phyloP scores from a whole-genome alignment of 2,113 vertebrate species.

The Numenius arquata region DNA sequence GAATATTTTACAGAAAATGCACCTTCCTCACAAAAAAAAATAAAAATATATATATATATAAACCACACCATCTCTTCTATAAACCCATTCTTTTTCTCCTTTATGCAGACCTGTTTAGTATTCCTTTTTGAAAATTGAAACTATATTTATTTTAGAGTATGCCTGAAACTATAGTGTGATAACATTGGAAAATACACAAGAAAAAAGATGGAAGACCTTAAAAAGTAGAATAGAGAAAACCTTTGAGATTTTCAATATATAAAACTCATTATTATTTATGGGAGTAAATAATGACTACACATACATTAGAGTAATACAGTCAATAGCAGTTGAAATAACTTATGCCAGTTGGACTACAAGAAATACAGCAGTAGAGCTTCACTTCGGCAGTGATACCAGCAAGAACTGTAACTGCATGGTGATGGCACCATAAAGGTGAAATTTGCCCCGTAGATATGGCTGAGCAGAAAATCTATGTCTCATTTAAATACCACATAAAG shows the following conservation, averaged over 20 bases:
- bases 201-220: not conserved
- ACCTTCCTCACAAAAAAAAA: not conserved
- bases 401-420: not conserved
- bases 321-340: not conserved
- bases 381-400: not conserved
- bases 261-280: slow-evolving; percentile 2
- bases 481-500: not conserved
- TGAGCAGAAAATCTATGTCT: not conserved
- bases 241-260: not conserved
- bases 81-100: not conserved
- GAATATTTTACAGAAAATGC: slow-evolving; percentile 13
- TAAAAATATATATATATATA: not conserved
- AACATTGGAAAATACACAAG: not conserved
- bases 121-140: not conserved
- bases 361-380: not conserved
- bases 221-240: not conserved
- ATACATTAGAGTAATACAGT: not conserved
- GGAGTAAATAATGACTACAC: not conserved
- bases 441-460: not conserved
- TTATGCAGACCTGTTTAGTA: not conserved
- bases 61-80: not conserved
- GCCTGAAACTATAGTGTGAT: not conserved
- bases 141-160: not conserved
- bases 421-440: not conserved
- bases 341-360: not conserved